phyloP scores from a whole-genome alignment of 1,140 invertebrate species.

The Nephotettix cincticeps region DNA sequence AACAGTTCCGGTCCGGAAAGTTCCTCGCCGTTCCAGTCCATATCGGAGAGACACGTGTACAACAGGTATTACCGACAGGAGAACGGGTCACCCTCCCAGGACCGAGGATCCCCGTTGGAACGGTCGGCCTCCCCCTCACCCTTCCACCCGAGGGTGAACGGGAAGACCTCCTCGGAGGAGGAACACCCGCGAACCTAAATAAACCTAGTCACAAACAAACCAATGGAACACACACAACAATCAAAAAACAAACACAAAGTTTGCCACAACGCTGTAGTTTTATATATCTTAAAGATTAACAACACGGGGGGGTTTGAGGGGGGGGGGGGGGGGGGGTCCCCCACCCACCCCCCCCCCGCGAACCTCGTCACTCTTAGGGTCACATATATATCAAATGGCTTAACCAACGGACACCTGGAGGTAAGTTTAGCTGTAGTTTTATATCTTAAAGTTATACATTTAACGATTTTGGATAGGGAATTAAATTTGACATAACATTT shows the following conservation, averaged over 20 bases:
- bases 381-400: not conserved
- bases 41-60: conserved; percentile 6
- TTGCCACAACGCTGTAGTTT: too few species aligned
- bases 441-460: too few species aligned
- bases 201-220: not conserved
- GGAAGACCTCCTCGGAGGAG: conserved; percentile 6
- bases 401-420: conserved; percentile 20
- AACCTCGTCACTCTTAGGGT: not conserved
- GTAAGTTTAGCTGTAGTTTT: too few species aligned
- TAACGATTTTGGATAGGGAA: too few species aligned
- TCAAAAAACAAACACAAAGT: too few species aligned
- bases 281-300: too few species aligned
- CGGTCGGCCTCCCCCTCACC: not conserved
- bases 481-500: too few species aligned
- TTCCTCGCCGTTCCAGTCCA: conserved; percentile 19
- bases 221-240: too few species aligned
- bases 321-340: too few species aligned
- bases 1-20: conserved; percentile 24
- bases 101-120: conserved; percentile 41
- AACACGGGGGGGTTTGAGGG: too few species aligned
- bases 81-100: conserved; percentile 36
- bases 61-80: conserved; percentile 11
- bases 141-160: conserved; percentile 12
- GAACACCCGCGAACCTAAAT: not conserved
- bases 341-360: not conserved